phyloP scores from a whole-genome alignment of 2,888 invertebrate genomes.

The Oxycera nigricornis region DNA sequence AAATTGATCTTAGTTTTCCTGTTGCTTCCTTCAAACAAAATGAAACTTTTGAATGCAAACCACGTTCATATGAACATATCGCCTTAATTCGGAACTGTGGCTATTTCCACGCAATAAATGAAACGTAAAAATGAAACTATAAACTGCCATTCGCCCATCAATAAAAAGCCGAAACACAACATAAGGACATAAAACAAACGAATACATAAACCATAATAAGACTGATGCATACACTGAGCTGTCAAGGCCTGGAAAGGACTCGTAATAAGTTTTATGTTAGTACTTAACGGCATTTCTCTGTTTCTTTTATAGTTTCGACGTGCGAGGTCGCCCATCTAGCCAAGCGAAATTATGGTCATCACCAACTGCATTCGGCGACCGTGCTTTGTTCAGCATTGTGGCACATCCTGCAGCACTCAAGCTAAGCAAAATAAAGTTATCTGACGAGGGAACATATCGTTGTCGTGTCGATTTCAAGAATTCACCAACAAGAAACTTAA shows the following conservation, averaged over 20 bases:
- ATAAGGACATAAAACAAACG: conserved; percentile 1
- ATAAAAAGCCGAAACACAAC: background rate
- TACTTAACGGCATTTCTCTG: conserved; percentile 37
- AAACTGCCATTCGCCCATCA: conserved; percentile 10
- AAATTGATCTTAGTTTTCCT: too few relatives aligned
- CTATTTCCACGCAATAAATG: conserved; percentile 18
- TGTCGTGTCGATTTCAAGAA: conserved; percentile 78
- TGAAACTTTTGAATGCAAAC: too few relatives aligned
- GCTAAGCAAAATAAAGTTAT: conserved; percentile 66
- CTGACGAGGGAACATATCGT: conserved; percentile 74
- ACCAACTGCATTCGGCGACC: conserved; percentile 74
- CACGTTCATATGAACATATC: too few relatives aligned
- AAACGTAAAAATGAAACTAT: conserved; percentile 31
- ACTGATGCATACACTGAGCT: background rate
- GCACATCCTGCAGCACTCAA: conserved; percentile 82
- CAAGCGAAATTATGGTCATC: conserved; percentile 86
- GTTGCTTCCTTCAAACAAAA: too few relatives aligned
- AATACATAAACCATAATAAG: conserved; percentile 31
- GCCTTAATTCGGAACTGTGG: background rate
- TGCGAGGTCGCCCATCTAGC: conserved; percentile 73
- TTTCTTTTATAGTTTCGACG: conserved; percentile 71
- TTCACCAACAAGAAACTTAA: conserved; percentile 75
- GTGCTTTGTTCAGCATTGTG: conserved; percentile 84
- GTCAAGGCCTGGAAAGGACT: background rate
- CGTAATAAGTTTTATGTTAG: conserved; percentile 15